A percentile compares a stretch with the other conserved stretches of the same genome.
Conservation (phyloP, 2,113 vertebrate genomes). For the Egretta garzetta region DNA sequence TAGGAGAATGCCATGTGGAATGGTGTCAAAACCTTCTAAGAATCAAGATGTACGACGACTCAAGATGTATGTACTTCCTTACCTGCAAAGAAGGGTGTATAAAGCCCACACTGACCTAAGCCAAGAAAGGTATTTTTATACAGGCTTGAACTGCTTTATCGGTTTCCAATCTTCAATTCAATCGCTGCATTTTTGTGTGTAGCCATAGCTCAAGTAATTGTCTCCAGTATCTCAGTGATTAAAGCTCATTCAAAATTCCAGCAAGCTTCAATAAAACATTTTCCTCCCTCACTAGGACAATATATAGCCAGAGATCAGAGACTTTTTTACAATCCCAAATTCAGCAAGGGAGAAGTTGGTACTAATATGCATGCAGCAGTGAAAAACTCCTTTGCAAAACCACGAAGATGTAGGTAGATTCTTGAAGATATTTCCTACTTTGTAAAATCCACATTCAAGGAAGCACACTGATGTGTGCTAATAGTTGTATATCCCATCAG, state of each 20-base stretch:
- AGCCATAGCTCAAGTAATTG: neutral
- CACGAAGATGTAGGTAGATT: neutral
- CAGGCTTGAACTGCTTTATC: neutral
- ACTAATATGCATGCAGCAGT: neutral
- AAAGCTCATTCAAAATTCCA: conserved; percentile 49
- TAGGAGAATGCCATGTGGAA: neutral
- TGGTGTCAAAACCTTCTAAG: neutral
- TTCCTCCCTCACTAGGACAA: neutral
- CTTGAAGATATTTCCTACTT: conserved; percentile 8
- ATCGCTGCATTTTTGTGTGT: neutral
- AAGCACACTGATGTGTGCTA: neutral
- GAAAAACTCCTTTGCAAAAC: neutral
- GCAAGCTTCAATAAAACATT: conserved; percentile 16
- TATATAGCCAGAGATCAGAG: neutral
- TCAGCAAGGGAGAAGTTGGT: neutral
- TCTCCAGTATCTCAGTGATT: conserved; percentile 24
- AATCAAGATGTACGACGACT: neutral
- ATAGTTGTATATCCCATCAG: conserved; percentile 34
- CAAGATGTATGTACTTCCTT: too few species aligned
- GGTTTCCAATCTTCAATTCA: conserved; percentile 27
- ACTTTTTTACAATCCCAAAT: neutral
- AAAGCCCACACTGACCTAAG: neutral
- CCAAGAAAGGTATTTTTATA: neutral
- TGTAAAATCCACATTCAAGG: conserved; percentile 32
- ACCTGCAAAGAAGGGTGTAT: neutral